A percentile compares a stretch with the other conserved stretches of the same genome.
Conservation (phyloP, 2,113 vertebrate species). For the Oryzias celebensis region DNA sequence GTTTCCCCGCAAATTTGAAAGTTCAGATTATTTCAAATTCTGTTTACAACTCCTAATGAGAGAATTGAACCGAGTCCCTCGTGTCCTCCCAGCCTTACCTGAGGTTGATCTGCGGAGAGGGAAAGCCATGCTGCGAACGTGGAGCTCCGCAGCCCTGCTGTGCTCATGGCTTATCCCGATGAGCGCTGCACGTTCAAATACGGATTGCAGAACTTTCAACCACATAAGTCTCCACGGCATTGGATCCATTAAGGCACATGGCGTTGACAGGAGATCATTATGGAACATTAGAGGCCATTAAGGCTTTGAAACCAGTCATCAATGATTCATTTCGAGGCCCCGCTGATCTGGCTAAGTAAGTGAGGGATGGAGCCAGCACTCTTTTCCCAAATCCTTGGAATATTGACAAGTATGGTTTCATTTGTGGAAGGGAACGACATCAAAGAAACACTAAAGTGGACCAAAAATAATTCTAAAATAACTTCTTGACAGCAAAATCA, state of each 20-base stretch:
- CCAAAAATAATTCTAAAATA: no score
- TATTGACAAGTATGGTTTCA: slow-evolving; percentile 20
- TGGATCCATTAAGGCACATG: slow-evolving; percentile 87
- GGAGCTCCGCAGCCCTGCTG: slow-evolving; percentile 61
- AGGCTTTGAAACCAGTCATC: slow-evolving; percentile 90
- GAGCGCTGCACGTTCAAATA: slow-evolving; percentile 62
- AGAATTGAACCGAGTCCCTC: neutral
- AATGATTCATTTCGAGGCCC: slow-evolving; percentile 92
- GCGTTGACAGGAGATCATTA: slow-evolving; percentile 96
- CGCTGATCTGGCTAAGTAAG: slow-evolving; percentile 85
- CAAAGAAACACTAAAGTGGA: neutral
- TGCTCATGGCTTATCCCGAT: slow-evolving; percentile 70
- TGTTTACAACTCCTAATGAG: no score
- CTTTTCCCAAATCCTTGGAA: slow-evolving; percentile 41
- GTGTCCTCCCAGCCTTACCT: slow-evolving; percentile 77
- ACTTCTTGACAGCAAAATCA: no score
- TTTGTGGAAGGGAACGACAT: neutral
- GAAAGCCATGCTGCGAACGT: slow-evolving; percentile 87
- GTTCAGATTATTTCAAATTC: neutral
- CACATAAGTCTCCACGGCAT: slow-evolving; percentile 89
- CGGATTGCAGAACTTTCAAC: slow-evolving; percentile 85
- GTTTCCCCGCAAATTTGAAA: neutral
- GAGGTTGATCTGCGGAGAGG: slow-evolving; percentile 91
- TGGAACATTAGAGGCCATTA: slow-evolving; percentile 96
- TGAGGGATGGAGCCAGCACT: slow-evolving; percentile 44